These are phyloP conservation scores for Sminthopsis crassicaudata DNA, from an alignment of 2,113 vertebrate genomes.

Conservation along the genomic window DNA sequence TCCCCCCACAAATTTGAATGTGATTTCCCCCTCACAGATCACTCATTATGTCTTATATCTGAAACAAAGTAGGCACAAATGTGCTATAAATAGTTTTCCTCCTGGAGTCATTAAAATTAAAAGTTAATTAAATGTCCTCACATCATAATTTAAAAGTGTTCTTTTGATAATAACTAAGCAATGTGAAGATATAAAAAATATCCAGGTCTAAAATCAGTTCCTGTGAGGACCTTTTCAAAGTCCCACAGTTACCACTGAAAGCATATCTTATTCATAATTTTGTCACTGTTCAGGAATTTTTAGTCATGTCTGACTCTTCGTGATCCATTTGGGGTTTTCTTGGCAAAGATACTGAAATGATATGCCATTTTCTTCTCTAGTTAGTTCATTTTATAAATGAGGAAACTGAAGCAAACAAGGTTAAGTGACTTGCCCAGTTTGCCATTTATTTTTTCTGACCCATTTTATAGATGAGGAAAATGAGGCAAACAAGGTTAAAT, in stretches of 20 bases:
- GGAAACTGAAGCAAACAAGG: background rate
- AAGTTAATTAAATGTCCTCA: conserved; percentile 75
- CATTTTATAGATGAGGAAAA: background rate
- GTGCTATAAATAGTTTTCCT: conserved; percentile 70
- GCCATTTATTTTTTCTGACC: background rate
- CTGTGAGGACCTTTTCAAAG: conserved; percentile 65
- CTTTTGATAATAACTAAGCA: conserved; percentile 51
- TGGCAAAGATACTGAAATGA: background rate
- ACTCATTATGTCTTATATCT: conserved; percentile 44
- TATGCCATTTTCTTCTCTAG: background rate
- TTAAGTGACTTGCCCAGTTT: background rate
- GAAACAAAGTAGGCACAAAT: conserved; percentile 65
- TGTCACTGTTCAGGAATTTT: background rate
- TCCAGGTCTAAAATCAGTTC: conserved; percentile 67
- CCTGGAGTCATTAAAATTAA: conserved; percentile 73
- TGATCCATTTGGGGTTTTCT: background rate
- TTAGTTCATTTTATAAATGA: background rate
- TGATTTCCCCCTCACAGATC: background rate
- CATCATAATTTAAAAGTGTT: conserved; percentile 71
- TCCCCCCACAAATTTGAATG: background rate
- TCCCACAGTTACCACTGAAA: conserved; percentile 35
- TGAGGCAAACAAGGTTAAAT: background rate
- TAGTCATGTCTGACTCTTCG: background rate
- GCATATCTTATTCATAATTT: conserved; percentile 37
- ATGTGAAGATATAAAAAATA: conserved; percentile 56